A percentile compares a stretch with the other conserved stretches of the same genome.
Evolutionary conservation across 1,140 invertebrate species (phyloP).

Genomic region (Drosophila sulfurigaster): DNA sequence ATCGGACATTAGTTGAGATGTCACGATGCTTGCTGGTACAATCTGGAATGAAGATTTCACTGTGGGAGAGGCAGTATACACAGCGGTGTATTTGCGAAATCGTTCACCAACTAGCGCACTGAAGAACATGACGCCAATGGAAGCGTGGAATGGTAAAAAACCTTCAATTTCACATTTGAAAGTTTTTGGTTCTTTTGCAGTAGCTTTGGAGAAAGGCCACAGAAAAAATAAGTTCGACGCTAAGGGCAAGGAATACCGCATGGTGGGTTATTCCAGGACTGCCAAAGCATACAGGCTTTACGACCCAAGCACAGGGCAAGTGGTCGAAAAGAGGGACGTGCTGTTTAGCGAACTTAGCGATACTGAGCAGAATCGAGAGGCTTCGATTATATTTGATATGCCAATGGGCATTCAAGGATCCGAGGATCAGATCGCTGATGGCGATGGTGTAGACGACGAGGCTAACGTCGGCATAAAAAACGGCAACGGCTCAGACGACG

Average conservation of each 20-base stretch:
- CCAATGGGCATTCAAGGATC: neutral
- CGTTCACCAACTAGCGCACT: no score
- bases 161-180: constrained; percentile 24
- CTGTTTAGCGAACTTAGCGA: neutral
- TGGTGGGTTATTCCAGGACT: constrained; percentile 18
- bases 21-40: no score
- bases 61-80: no score
- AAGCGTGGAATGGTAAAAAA: constrained; percentile 1
- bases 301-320: neutral
- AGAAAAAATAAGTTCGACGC: constrained; percentile 13
- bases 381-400: neutral
- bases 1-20: no score
- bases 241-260: constrained; percentile 25
- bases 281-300: constrained; percentile 4
- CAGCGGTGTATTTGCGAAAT: no score
- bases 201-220: constrained; percentile 10
- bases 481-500: no score
- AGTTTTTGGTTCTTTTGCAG: constrained; percentile 29
- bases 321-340: neutral
- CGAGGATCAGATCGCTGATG: constrained; percentile 1
- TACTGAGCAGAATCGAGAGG: neutral
- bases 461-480: no score
- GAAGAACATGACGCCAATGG: no score
- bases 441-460: no score
- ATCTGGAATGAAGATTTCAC: no score